Evolutionary conservation across 1,140 invertebrate species (phyloP).

Genomic region (Mizuhopecten yessoensis): DNA sequence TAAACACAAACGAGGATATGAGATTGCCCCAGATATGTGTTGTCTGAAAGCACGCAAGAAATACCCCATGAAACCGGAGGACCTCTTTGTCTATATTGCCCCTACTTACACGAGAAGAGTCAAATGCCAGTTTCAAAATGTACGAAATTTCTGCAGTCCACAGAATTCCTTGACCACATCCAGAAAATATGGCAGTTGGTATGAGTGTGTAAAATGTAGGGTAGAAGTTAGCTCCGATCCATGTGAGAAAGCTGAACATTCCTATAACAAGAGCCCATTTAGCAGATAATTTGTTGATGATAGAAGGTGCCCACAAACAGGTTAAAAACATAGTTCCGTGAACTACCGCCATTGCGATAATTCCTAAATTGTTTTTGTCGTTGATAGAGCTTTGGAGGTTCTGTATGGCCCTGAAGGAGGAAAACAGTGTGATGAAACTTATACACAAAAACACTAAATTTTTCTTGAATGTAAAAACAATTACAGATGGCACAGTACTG

Average conservation of each 20-base stretch:
- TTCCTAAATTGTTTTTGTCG: conserved; percentile 73
- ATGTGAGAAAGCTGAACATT: conserved; percentile 79
- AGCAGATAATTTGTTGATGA: conserved; percentile 80
- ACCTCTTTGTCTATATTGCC: conserved; percentile 78
- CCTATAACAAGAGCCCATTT: conserved; percentile 81
- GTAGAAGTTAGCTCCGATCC: conserved; percentile 82
- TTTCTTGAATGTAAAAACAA: conserved; percentile 76
- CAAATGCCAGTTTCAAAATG: conserved; percentile 80
- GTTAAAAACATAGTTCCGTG: conserved; percentile 80
- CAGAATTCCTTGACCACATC: conserved; percentile 80
- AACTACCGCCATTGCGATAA: conserved; percentile 79
- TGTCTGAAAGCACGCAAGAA: conserved; percentile 83
- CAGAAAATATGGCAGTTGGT: conserved; percentile 80
- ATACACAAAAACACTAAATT: conserved; percentile 81
- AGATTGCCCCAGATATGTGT: conserved; percentile 83
- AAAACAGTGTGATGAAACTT: conserved; percentile 82
- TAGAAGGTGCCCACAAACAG: conserved; percentile 78
- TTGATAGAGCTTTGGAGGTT: conserved; percentile 82
- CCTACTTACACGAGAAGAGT: conserved; percentile 74
- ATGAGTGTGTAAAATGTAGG: conserved; percentile 80
- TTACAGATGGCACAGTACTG: conserved; percentile 63
- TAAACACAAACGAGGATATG: conserved; percentile 79
- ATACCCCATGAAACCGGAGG: conserved; percentile 82
- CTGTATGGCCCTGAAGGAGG: conserved; percentile 81
- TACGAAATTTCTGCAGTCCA: conserved; percentile 82